Evolutionary conservation across 2,888 invertebrate genomes (phyloP), one percentile per base, ranked within the genome.

Genomic region (Ophion slaviceki): DNA sequence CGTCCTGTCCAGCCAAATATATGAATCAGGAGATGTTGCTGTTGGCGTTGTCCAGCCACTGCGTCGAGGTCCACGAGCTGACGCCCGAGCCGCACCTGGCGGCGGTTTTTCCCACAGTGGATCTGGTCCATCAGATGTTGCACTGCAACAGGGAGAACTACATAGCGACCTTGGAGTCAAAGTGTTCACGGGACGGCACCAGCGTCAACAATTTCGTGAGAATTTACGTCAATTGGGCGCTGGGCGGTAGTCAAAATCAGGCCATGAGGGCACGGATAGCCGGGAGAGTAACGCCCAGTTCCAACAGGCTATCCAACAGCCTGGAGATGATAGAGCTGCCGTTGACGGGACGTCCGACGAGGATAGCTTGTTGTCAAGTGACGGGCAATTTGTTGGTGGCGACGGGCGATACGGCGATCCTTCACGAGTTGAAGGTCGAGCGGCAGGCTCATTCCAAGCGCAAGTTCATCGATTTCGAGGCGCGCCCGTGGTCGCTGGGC

Each of bases 301-400:
- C 95, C 11, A 95, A 95, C 87, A 95, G 96, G 84, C 95, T 95
- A 0, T 95, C 96, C 88, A 95, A 96, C 82, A 95, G 94, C 87
- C 94, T 96, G 76, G 97, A 97, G 93, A 96, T 97, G 94, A 96
- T 97, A 86, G 97, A 97, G 92, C 94, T 97, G 68, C 97, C 97
- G 0, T 93, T 96, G 4, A 95, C 95, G 80, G 92, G 94, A 62
- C 95, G 96, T 72, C 96, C 96, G 0, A 95, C 95, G 82, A 92
- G 94, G 67, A 95, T 96, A 77, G 95, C 96, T 8, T 96, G 96
- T 88, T 96, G 96, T 88, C 96, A 96, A 92, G 94, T 92, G 53
- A 95, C 95, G 2, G 95, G 95, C 0, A 95, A 95, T 85, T 87
- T 95, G 11, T 86, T 95, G 17, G 93, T 95, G 7, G 94, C 94